Evolutionary conservation across 2,888 invertebrate genomes (phyloP), one percentile per base, ranked within the genome.

Genomic region (Acleris sparsana): DNA sequence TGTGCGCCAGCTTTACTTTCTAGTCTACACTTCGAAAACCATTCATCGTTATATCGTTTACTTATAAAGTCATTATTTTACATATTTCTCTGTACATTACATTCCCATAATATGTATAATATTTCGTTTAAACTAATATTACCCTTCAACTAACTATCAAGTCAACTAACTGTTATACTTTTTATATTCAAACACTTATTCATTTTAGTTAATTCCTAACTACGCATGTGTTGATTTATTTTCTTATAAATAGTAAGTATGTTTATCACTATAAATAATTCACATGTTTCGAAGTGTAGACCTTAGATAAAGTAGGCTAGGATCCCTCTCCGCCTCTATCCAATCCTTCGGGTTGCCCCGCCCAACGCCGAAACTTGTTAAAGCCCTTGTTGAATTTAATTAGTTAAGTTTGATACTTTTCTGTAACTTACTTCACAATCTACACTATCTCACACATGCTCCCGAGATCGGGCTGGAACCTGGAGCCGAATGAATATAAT

Each of bases 11-110:
- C 60, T 70, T 76, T 83, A 85, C 85, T 71, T 48, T 66, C 63
- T 75, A 79, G 84, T 89, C 90, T 86, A 89, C 89, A 90, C 89
- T 91, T 91, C 83, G 85, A 89, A 89, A 85, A 70, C 78, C 69
- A 71, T 64, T 33, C 65, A 48, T n/a, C 71, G 70, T 61, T 67
- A 68, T 59, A 33, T 63, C 68, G 33, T 33, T n/a, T 46, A 48
- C 67, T 52, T 64, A 13, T 63, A 18, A 51, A 51, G 51, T 17
- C 69, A 44, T 68, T 66, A 9, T 13, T 20, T 0, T 0, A 18
- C n/a, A 11, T 25, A 11, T 18, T 11, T 49, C 59, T 68, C 33
- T 60, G n/a, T 51, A 25, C 49, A 68, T 64, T 63, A 63, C 71
- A 46, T 58, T 63, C 25, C 52, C 66, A 63, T 59, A 46, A 63